These are phyloP conservation scores for Acrocephalus kingi DNA, from an alignment of 2,113 vertebrate genomes.

Conservation along the genomic window DNA sequence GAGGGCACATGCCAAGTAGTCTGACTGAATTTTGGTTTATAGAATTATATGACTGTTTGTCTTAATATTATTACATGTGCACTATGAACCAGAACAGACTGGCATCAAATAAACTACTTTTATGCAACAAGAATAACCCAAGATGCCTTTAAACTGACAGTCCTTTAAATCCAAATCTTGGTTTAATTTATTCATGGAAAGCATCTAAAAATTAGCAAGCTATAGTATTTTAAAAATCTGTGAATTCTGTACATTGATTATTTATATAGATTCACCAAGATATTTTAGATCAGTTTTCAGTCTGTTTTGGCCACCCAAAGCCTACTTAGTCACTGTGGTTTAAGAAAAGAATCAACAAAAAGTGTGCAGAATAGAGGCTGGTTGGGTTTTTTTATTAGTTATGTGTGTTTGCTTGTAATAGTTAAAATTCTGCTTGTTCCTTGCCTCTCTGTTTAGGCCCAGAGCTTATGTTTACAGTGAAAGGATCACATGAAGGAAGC, in stretches of 20 bases:
- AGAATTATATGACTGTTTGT: not conserved
- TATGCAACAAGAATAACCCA: not conserved
- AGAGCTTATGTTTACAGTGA: conserved; percentile 72
- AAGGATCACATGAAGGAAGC: conserved; percentile 76
- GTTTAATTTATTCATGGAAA: not conserved
- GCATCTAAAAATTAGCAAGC: not conserved
- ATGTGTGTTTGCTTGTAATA: not conserved
- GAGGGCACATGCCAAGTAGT: not conserved
- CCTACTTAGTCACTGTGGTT: not conserved
- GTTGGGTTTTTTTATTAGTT: not conserved
- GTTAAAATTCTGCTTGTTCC: not conserved
- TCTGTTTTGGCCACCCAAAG: not conserved
- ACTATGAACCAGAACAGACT: not conserved
- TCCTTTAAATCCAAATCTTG: not conserved
- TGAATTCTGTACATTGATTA: not conserved
- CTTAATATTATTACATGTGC: not conserved
- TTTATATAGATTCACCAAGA: not conserved
- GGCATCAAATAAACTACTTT: not conserved
- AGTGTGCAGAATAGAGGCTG: accelerated
- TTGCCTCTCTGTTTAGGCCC: conserved; percentile 30
- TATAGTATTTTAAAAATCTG: not conserved
- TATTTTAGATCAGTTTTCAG: not conserved
- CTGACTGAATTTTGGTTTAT: not conserved
- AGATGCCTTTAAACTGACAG: not conserved
- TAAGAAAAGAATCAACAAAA: not conserved